Evolutionary conservation across 2,888 invertebrate genomes (phyloP).

Genomic region (Dasypogon diadema): DNA sequence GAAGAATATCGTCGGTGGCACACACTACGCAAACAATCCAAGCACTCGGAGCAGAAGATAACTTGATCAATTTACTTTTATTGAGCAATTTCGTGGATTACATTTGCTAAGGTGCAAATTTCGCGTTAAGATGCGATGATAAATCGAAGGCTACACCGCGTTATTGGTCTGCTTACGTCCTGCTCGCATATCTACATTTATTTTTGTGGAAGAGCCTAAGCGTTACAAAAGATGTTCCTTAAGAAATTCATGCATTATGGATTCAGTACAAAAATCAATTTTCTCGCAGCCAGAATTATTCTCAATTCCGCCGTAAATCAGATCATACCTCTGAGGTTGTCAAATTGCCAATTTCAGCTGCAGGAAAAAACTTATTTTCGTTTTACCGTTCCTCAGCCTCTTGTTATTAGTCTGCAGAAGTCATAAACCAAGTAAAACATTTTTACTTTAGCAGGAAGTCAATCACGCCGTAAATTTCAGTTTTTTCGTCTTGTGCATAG

Average conservation of each 20-base stretch:
- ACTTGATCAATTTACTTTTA: too few relatives aligned
- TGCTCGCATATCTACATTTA: too few relatives aligned
- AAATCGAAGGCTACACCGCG: too few relatives aligned
- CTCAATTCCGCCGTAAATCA: constrained; percentile 43
- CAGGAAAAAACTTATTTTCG: constrained; percentile 27
- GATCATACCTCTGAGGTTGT: constrained; percentile 48
- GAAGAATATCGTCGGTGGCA: too few relatives aligned
- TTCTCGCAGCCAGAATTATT: constrained; percentile 25
- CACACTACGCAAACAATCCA: too few relatives aligned
- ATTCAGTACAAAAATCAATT: constrained; percentile 28
- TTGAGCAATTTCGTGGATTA: too few relatives aligned
- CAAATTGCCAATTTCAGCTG: constrained; percentile 48
- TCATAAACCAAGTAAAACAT: constrained; percentile 28
- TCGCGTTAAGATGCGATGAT: too few relatives aligned
- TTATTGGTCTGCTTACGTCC: too few relatives aligned
- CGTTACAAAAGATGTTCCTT: too few relatives aligned
- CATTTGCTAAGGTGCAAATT: too few relatives aligned
- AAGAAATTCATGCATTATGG: not conserved
- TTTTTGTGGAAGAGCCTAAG: too few relatives aligned
- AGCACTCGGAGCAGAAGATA: too few relatives aligned
- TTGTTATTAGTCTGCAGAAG: constrained; percentile 38
- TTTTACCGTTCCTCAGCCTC: not conserved
- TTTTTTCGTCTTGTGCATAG: not conserved
- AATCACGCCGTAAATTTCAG: constrained; percentile 22
- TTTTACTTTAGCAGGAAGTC: constrained; percentile 36